phyloP scores from a whole-genome alignment of 2,888 invertebrate genomes.

The Pyrgus malvae region DNA sequence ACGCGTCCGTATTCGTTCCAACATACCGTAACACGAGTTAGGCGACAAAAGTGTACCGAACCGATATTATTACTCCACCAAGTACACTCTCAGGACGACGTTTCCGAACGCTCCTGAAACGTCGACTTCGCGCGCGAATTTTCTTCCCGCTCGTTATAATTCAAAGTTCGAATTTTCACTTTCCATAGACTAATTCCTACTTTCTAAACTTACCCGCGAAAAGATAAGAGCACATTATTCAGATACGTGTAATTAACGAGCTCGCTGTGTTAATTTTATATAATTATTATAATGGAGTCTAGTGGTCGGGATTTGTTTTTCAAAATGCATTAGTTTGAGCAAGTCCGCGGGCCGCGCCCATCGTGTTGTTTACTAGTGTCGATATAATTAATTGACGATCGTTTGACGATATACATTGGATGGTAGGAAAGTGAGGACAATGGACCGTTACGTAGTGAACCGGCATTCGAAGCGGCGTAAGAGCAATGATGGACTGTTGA shows the following conservation, averaged over 20 bases:
- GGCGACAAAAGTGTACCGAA: conserved; percentile 59
- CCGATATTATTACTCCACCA: conserved; percentile 61
- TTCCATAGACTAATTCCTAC: conserved; percentile 41
- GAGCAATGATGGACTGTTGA: conserved; percentile 60
- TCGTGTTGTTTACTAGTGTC: conserved; percentile 51
- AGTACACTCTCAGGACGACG: conserved; percentile 65
- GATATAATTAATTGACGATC: conserved; percentile 13
- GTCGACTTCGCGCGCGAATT: conserved; percentile 26
- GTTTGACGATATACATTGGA: conserved; percentile 42
- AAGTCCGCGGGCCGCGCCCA: conserved; percentile 51
- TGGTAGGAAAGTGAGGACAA: conserved; percentile 45
- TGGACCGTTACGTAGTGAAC: conserved; percentile 69
- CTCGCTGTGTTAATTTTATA: conserved; percentile 66
- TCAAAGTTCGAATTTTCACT: conserved; percentile 34
- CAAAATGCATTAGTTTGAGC: conserved; percentile 53
- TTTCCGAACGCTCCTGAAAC: conserved; percentile 33
- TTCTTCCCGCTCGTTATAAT: conserved; percentile 36
- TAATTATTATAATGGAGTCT: conserved; percentile 56
- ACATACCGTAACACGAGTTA: conserved; percentile 77
- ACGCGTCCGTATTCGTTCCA: conserved; percentile 75
- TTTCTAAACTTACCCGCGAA: conserved; percentile 46
- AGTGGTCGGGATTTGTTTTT: conserved; percentile 54
- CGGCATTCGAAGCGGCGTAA: conserved; percentile 65
- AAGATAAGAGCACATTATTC: conserved; percentile 42
- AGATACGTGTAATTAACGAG: conserved; percentile 60